Base-by-base conservation (phyloP, 2,888 invertebrate species). In the Cantharis flavilabris region DNA sequence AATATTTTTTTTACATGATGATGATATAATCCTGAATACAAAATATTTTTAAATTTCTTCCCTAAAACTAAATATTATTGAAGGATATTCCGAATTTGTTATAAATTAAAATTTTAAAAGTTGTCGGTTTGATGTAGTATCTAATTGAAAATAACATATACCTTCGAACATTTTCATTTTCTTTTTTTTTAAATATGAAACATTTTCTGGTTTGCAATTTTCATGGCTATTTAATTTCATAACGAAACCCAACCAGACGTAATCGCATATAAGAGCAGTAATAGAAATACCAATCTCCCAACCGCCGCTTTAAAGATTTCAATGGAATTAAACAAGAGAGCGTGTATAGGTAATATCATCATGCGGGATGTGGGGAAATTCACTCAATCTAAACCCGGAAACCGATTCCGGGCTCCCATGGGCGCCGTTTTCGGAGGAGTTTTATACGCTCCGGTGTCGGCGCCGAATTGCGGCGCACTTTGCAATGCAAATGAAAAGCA, bases 401-500 rank as follows among this genome's bases (percentile, higher is more conserved):
- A 87, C 87, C 88, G 88, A 88, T 88, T 88, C 88, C 85, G 83
- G 82, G 82, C 81, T 87, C 88, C 87, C 87, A 81, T 80, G 88
- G 87, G 87, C 86, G 85, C 86, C 85, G 86, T 88, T 87, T 82
- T 85, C 84, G 83, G 85, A 83, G 84, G 85, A 86, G 86, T 87
- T 86, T 88, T 87, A 87, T 86, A 85, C 85, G 86, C 84, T 85
- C 82, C 83, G 85, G 84, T 84, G 86, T 84, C 84, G 85, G 84
- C 83, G 84, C 85, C 86, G 87, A 87, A 87, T 87, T 87, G 86
- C 86, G 87, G 86, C 83, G 83, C 84, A 84, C 86, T 88, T 88
- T 88, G 88, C 87, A 88, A 87, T 88, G 87, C 88, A 88, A 88
- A 88, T 88, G 87, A 88, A 88, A 87, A 87, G 87, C 87, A 87